Conservation (phyloP, 2,888 invertebrate genomes). For the Hydrotaea cyrtoneurina region DNA sequence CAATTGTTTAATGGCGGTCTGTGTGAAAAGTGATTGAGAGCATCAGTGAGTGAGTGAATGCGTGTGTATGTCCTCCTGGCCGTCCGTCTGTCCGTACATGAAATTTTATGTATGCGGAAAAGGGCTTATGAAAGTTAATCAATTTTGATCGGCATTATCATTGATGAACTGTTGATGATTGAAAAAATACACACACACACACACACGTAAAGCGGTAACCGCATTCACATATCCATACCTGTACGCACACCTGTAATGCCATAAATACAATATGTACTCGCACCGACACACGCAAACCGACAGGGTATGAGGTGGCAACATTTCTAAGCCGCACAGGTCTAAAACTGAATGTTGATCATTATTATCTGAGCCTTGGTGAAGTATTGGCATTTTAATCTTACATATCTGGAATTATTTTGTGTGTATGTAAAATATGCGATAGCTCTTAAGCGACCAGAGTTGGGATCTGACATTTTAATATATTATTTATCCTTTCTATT, state of each 20-base stretch:
- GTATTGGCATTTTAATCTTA: too few species aligned
- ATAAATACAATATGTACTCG: neutral
- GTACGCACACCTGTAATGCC: slow-evolving; percentile 23
- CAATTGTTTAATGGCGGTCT: slow-evolving; percentile 52
- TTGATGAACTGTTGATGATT: slow-evolving; percentile 68
- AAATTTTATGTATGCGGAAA: slow-evolving; percentile 47
- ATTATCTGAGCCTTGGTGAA: too few species aligned
- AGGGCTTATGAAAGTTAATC: slow-evolving; percentile 68
- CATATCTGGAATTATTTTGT: too few species aligned
- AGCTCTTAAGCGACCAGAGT: too few species aligned
- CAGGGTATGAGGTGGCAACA: neutral
- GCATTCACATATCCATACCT: neutral
- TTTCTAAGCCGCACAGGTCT: neutral
- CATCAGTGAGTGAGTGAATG: neutral
- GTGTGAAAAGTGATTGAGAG: neutral
- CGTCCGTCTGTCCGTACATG: slow-evolving; percentile 7
- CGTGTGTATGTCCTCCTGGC: neutral
- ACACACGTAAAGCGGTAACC: neutral
- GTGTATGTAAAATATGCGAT: too few species aligned
- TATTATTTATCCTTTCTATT: too few species aligned
- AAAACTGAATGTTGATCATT: too few species aligned
- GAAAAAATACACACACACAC: slow-evolving; percentile 37
- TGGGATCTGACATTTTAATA: too few species aligned
- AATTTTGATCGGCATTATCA: slow-evolving; percentile 65
- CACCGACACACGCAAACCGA: neutral